Evolutionary conservation across 1,140 invertebrate species (phyloP), one percentile per base, ranked within the genome.

Genomic region (Myzus persicae): DNA sequence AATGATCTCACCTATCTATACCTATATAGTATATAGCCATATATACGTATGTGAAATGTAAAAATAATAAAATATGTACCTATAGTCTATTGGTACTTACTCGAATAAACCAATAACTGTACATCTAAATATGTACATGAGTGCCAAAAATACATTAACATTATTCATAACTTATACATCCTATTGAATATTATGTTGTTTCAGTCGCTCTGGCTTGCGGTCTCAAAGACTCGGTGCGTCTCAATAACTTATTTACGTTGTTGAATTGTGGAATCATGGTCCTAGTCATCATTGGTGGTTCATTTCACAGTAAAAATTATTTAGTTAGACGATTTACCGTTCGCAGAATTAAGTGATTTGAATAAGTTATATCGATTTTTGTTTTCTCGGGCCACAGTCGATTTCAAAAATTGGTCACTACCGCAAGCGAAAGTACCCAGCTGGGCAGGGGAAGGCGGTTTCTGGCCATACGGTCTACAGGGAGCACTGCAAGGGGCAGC

Each of bases 401-500:
- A 97, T 85, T 93, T 96, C 2, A 95, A 95, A 26, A 98, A 98
- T 94, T 98, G 98, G 98, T 95, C 95, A 48, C 96, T 97, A 82
- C 95, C 96, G 0, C 95, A 96, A 38, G 95, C 95, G 1, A 95
- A 96, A 89, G 96, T 97, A 0, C 96, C 96, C 0, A 94, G 95
- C 51, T 94, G 95, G 51, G 96, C 96, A 94, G 97, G 97, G 11
- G 94, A 94, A 0, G 98, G 98, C 7, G 98, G 98, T 6, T 99
- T 98, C 95, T 96, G 97, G 24, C 98, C 98, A 0, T 98, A 97
- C 95, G 98, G 98, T 0, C 94, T 98, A 14, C 95, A 96, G 6
- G 98, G 98, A 22, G 96, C 98, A 31, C 97, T 98, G 90, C 96
- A 96, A 87, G 98, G 98, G 2, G 98, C 98, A 20, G 98, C 98